Conservation (phyloP, 2,113 vertebrate species). For the western clawed frog (Xenopus tropicalis) region UCB_Xtro_10.0 CM004443.2:77439501-77440000, state of each 20-base stretch:
- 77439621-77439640: too few relatives aligned
- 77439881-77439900: slow-evolving; percentile 39
- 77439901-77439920: slow-evolving; percentile 2
- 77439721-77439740: slow-evolving; percentile 38
- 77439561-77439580: too few relatives aligned
- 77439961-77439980: slow-evolving; percentile 3
- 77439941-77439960: slow-evolving; percentile 8
- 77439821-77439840: slow-evolving; percentile 37
- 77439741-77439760: slow-evolving; percentile 40
- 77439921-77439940: slow-evolving; percentile 15
- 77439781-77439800: slow-evolving; percentile 41
- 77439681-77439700: slow-evolving; percentile 9
- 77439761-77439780: slow-evolving; percentile 36
- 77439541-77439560: too few relatives aligned
- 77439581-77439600: too few relatives aligned
- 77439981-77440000: neutral
- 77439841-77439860: slow-evolving; percentile 42
- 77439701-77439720: slow-evolving; percentile 34
- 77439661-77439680: slow-evolving; percentile 25
- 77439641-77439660: neutral
- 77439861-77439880: slow-evolving; percentile 37
- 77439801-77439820: slow-evolving; percentile 44
- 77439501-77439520: too few relatives aligned
- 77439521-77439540: too few relatives aligned
- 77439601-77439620: too few relatives aligned